A percentile compares a stretch with the other conserved stretches of the same genome.
These are phyloP conservation scores for Panonychus citri DNA, from an alignment of 1,140 invertebrate genomes.

Conservation along the genomic window DNA sequence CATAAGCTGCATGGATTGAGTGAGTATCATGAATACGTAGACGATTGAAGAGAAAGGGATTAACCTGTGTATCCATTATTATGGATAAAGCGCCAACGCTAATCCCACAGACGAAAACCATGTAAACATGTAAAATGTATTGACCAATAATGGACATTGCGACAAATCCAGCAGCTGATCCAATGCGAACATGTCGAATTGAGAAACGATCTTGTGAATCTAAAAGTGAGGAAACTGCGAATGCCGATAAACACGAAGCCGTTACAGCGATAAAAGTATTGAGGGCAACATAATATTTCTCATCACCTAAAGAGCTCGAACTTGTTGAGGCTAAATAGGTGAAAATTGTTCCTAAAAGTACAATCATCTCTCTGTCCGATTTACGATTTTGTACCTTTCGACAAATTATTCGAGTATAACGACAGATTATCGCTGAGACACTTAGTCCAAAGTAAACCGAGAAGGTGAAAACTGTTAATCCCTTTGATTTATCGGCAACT, in stretches of 20 bases:
- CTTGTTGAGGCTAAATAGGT: background rate
- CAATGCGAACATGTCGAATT: background rate
- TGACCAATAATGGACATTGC: background rate
- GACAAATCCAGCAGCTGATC: background rate
- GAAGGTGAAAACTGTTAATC: background rate
- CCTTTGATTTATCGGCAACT: background rate
- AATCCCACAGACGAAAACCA: background rate
- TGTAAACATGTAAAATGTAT: background rate
- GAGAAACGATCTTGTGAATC: background rate
- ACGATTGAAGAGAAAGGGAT: background rate
- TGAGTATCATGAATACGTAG: background rate
- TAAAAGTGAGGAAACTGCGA: background rate
- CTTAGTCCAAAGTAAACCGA: background rate
- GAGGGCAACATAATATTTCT: background rate
- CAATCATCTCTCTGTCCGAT: background rate
- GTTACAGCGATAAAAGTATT: background rate
- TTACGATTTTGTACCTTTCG: background rate
- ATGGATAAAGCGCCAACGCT: background rate
- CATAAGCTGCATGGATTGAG: background rate
- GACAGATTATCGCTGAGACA: background rate
- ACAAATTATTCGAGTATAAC: background rate
- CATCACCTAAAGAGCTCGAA: background rate
- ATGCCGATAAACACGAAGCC: background rate
- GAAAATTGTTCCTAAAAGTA: background rate
- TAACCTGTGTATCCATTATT: background rate